A percentile compares a stretch with the other conserved stretches of the same genome.
These are phyloP conservation scores for Ligdia adustata DNA, from an alignment of 2,888 invertebrate species.

Conservation along the genomic window DNA sequence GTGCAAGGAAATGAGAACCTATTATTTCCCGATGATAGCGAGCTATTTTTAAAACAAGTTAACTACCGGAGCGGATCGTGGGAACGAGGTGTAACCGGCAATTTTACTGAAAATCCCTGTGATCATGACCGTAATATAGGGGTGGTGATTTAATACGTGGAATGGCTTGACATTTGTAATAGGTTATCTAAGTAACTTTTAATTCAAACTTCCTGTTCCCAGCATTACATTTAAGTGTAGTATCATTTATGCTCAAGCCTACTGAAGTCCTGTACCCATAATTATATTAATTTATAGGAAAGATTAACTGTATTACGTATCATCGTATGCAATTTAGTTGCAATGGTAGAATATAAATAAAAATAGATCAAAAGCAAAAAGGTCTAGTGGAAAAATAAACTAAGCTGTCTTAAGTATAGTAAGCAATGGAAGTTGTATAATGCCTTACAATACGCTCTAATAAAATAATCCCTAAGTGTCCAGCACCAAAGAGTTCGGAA, in stretches of 20 bases:
- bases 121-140: constrained; percentile 26
- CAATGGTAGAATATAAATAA: not conserved
- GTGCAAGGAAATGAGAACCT: constrained; percentile 43
- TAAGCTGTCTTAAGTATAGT: not conserved
- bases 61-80: constrained; percentile 47
- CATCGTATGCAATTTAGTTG: not conserved
- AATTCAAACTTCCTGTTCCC: constrained; percentile 22
- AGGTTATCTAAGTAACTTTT: constrained; percentile 12
- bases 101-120: constrained; percentile 43
- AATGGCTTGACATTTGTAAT: constrained; percentile 23
- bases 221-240: constrained; percentile 1
- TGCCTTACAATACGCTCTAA: no score
- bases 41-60: constrained; percentile 44
- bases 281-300: not conserved
- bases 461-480: no score
- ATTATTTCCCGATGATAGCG: constrained; percentile 41
- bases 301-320: not conserved
- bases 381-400: no score
- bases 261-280: not conserved
- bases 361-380: no score
- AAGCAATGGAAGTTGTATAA: not conserved
- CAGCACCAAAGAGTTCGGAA: no score
- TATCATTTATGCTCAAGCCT: not conserved
- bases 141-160: constrained; percentile 17
- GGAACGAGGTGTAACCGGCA: constrained; percentile 43